Base-by-base conservation (phyloP, 2,888 invertebrate species). In the Coecobrya sp. region DNA sequence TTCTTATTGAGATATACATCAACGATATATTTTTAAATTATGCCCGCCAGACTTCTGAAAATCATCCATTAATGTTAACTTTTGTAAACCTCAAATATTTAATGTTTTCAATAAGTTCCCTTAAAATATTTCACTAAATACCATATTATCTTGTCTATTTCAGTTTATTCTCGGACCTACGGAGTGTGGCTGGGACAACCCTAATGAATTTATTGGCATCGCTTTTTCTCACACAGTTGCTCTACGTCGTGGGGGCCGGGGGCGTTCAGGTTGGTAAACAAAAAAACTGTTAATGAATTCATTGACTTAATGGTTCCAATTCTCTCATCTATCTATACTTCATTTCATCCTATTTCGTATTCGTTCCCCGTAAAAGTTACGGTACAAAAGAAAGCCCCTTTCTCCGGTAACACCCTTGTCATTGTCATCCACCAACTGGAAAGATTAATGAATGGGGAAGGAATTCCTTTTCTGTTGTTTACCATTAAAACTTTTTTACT, bases 191-290 rank as follows among this genome's bases (percentile, higher is more conserved):
- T 59, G 97, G 97, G 59, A 97, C 97, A 93, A 97, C 97, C 19
- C 96, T 97, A 94, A 97, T 97, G 96, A 97, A 97, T 96, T 96
- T 97, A 93, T 95, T 97, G 95, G 97, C 97, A 59, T 97, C 97
- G 55, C 96, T 97, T 92, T 97, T 97, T 95, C 97, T 97, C 96
- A 96, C 97, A 68, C 97, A 97, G 95, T 96, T 97, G 91, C 96
- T 97, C 88, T 97, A 97, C 96, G 97, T 97, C 93, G 96, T 97
- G 65, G 97, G 97, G 62, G 97, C 97, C 45, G 97, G 97, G 36
- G 97, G 97, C 70, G 96, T 97, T 94, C 96, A 97, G 96, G 97
- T 97, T 96, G 76, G 93, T 85, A 27, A 11, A 5, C 59, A 42
- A 45, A 68, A 13, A 13, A 27, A 68, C 3, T 42, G 27, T 0